These are phyloP conservation scores for western clawed frog (Xenopus tropicalis) DNA, from an alignment of 2,113 vertebrate genomes.

Conservation along the genomic window UCB_Xtro_10.0 CM004444.2:32884001-32884500, in stretches of 20 bases:
- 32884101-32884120: too few relatives aligned
- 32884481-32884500: neutral
- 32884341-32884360: slow-evolving; percentile 87
- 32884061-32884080: too few relatives aligned
- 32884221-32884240: slow-evolving; percentile 96
- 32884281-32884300: slow-evolving; percentile 93
- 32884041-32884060: too few relatives aligned
- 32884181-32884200: slow-evolving; percentile 99
- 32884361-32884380: slow-evolving; percentile 93
- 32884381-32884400: slow-evolving; percentile 88
- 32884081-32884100: too few relatives aligned
- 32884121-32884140: too few relatives aligned
- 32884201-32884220: slow-evolving; percentile 94
- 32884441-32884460: slow-evolving; percentile 70
- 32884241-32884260: slow-evolving; percentile 98
- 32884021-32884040: too few relatives aligned
- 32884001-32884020: too few relatives aligned
- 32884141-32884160: too few relatives aligned
- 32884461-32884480: slow-evolving; percentile 56
- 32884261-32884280: slow-evolving; percentile 75
- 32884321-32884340: slow-evolving; percentile 99
- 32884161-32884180: slow-evolving; percentile 84
- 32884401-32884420: slow-evolving; percentile 81
- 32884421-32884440: slow-evolving; percentile 65
- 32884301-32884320: slow-evolving; percentile 98